Base-by-base conservation (phyloP, 2,888 invertebrate genomes). In the Lasioglossum villosulum region DNA sequence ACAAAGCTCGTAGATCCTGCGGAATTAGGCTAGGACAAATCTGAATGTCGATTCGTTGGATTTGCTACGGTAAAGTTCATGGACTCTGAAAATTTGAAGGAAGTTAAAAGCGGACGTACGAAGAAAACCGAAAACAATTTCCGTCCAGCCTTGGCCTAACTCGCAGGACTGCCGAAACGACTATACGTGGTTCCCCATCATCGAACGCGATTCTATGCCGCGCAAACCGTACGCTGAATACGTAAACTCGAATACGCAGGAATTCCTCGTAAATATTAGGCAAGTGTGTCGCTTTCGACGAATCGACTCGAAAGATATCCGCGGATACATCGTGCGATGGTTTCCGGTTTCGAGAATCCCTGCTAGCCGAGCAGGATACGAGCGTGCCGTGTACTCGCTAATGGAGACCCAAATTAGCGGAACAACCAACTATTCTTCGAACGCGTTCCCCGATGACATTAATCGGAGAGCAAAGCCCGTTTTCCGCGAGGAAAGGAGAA, bases 261-360 rank as follows among this genome's bases (percentile, higher is more conserved):
- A 78, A 77, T 86, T 75, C 27, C 74, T 78, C 37, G 4, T 37
- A 37, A 83, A 90, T 91, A 90, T 93, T 92, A 93, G 93, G 92
- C 91, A 93, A 93, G 93, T 94, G 89, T 94, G 94, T 82, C 93
- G 91, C 91, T 91, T 91, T 92, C 91, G 42, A 88, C 82, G 88
- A 71, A 59, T 78, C 75, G 80, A 72, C 48, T 84, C 77, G 52
- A 72, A 82, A 78, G 68, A n/a, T 68, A 56, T 10, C 30, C 37
- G 59, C 30, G 42, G 42, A 68, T 45, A 42, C n/a, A 63, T 37
- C 68, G 72, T 45, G 52, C 71, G 27, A 71, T 56, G 48, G 3
- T 87, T 76, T 76, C 78, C 59, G 81, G 82, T 81, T 82, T 77
- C 75, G 71, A 37, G 48, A 77, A 75, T 30, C 74, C 78, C 68